A percentile compares a stretch with the other conserved stretches of the same genome.
phyloP scores from a whole-genome alignment of 1,140 invertebrate genomes.

The Dreissena rostriformis region DNA sequence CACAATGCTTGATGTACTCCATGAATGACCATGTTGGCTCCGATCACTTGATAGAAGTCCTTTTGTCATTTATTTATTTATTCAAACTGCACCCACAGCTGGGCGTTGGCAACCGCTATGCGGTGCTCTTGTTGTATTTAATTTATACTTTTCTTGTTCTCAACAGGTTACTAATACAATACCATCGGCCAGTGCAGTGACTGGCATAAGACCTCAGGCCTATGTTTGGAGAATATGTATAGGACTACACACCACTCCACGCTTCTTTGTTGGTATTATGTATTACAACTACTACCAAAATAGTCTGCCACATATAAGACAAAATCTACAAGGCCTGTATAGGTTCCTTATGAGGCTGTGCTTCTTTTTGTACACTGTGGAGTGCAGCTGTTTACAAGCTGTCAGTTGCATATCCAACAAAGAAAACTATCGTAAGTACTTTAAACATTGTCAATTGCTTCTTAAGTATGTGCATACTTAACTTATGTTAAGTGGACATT shows the following conservation, averaged over 20 bases:
- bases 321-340: slow-evolving; percentile 79
- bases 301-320: slow-evolving; percentile 63
- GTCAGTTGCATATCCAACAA: slow-evolving; percentile 96
- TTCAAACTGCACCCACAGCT: no score
- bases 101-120: no score
- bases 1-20: no score
- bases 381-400: slow-evolving; percentile 90
- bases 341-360: slow-evolving; percentile 87
- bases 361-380: slow-evolving; percentile 92
- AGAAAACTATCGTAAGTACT: slow-evolving; percentile 90
- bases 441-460: no score
- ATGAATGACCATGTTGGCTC: no score
- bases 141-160: slow-evolving; percentile 85
- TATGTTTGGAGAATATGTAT: slow-evolving; percentile 95
- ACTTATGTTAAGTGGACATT: no score
- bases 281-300: slow-evolving; percentile 86
- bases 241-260: slow-evolving; percentile 93
- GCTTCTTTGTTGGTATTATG: slow-evolving; percentile 89
- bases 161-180: slow-evolving; percentile 90
- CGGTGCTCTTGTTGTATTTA: no score
- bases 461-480: no score
- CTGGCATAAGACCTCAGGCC: slow-evolving; percentile 93
- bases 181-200: slow-evolving; percentile 96
- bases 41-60: no score
- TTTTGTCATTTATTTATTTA: no score